Base-by-base conservation (phyloP, 2,888 invertebrate genomes). In the Griposia aprilina region DNA sequence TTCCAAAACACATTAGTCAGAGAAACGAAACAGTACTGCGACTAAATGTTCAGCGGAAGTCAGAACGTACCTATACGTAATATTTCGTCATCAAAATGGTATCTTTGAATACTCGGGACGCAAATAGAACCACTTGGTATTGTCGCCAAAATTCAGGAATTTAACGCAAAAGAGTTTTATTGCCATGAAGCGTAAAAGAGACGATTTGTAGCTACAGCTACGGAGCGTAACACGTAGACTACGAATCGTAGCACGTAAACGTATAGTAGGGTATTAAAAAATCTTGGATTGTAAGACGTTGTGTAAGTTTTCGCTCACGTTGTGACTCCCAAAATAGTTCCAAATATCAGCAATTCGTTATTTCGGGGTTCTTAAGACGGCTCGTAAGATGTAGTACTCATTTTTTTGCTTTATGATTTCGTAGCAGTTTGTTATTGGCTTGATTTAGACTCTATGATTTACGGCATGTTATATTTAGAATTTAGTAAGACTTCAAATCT, bases 1-100 rank as follows among this genome's bases (percentile, higher is more conserved):
- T 76, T 84, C 60, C 82, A 82, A 77, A 85, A 78, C 71, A 79
- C 66, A 74, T 89, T 89, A 88, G 86, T 88, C 88, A 88, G 81
- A 45, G 23, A 8, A 80, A 82, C 83, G 57, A 85, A 87, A 90
- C 77, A 71, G 83, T 85, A 74, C 55, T 74, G 55, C 76, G 62
- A 72, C 74, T 70, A 78, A 76, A 81, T 67, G 48, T 81, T 78
- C 76, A 45, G 36, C 63, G 55, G 59, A 70, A 82, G 85, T 79
- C 55, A 74, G 50, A 62, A 52, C 68, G 74, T 62, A 75, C 30
- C 23, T 48, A 62, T 45, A 65, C 45, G 36, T 71, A 66, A 81
- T 79, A 75, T 74, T 69, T 83, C 79, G 82, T 88, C 89, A 88
- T 86, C 79, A 59, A 72, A 81, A 68, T 74, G 71, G 80, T 78